Evolutionary conservation across 2,113 vertebrate genomes (phyloP).

Genomic region (Mastomys coucha): DNA sequence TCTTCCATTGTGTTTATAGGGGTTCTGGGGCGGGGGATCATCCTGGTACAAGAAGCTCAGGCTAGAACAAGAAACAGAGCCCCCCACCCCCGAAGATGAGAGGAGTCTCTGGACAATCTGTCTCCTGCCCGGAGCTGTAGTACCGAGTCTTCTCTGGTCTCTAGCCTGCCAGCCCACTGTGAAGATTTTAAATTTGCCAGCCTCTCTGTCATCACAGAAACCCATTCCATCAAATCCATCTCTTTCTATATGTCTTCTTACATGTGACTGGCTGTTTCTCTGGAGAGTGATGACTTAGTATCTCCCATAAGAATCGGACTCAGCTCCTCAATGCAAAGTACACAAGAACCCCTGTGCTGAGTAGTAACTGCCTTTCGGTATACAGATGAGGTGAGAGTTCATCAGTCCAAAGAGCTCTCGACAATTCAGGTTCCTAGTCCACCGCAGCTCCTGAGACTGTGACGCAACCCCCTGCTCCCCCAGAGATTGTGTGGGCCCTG

Average conservation of each 20-base stretch:
- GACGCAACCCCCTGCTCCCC: too few species aligned
- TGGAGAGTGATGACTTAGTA: not conserved
- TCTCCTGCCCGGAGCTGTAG: not conserved
- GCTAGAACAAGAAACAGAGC: not conserved
- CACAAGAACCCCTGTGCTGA: accelerated
- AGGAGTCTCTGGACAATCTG: not conserved
- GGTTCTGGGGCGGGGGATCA: accelerated
- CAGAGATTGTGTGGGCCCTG: not conserved
- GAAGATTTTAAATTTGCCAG: not conserved
- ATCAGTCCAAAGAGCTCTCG: not conserved
- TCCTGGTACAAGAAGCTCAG: not conserved
- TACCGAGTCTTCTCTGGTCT: not conserved
- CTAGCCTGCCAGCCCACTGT: too few species aligned
- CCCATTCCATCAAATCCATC: not conserved
- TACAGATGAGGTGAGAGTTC: too few species aligned
- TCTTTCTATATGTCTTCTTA: not conserved
- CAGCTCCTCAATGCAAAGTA: not conserved
- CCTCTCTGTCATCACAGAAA: not conserved
- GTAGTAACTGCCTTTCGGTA: accelerated
- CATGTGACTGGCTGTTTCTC: not conserved
- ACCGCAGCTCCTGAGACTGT: not conserved
- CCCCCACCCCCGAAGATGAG: not conserved
- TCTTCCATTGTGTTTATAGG: too few species aligned
- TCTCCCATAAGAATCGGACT: not conserved
- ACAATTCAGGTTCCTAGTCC: not conserved